A percentile compares a stretch with the other conserved stretches of the same genome.
Evolutionary conservation across 1,140 invertebrate species (phyloP).

Genomic region (Calliopsis andreniformis): DNA sequence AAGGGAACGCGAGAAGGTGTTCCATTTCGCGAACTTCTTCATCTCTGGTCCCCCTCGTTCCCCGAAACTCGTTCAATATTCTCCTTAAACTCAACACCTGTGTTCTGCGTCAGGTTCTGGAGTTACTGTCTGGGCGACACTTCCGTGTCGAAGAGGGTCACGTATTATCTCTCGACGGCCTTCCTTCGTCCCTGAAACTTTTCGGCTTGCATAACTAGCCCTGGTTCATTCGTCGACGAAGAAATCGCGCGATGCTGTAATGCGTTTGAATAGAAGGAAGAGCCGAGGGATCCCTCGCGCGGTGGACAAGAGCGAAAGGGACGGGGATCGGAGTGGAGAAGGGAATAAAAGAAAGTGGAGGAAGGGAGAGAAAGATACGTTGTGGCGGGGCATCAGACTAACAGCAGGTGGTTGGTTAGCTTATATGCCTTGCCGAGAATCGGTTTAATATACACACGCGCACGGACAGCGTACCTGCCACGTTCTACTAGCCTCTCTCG

Average conservation of each 20-base stretch:
- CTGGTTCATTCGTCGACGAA: constrained; percentile 47
- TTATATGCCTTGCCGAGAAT: constrained; percentile 71
- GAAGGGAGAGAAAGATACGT: constrained; percentile 50
- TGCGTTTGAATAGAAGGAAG: constrained; percentile 59
- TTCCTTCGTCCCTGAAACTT: constrained; percentile 40
- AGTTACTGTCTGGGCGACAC: too few relatives aligned
- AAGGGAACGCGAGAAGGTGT: too few relatives aligned
- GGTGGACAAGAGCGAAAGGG: constrained; percentile 17
- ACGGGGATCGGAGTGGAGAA: constrained; percentile 26
- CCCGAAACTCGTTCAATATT: too few relatives aligned
- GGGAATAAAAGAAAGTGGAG: constrained; percentile 21
- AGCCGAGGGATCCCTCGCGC: constrained; percentile 1
- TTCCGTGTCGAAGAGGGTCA: too few relatives aligned
- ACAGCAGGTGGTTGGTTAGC: constrained; percentile 72
- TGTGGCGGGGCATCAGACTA: constrained; percentile 62
- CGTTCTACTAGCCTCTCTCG: constrained; percentile 23
- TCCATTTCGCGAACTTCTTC: neutral
- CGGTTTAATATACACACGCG: constrained; percentile 61
- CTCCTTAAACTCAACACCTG: too few relatives aligned
- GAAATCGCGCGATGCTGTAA: constrained; percentile 67
- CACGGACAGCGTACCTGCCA: constrained; percentile 21
- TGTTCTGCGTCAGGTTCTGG: too few relatives aligned
- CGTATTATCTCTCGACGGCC: constrained; percentile 29
- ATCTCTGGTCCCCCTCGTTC: neutral
- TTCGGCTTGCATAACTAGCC: constrained; percentile 66